Conservation (phyloP, 2,113 vertebrate species). For the Coreoperca whiteheadi region DNA sequence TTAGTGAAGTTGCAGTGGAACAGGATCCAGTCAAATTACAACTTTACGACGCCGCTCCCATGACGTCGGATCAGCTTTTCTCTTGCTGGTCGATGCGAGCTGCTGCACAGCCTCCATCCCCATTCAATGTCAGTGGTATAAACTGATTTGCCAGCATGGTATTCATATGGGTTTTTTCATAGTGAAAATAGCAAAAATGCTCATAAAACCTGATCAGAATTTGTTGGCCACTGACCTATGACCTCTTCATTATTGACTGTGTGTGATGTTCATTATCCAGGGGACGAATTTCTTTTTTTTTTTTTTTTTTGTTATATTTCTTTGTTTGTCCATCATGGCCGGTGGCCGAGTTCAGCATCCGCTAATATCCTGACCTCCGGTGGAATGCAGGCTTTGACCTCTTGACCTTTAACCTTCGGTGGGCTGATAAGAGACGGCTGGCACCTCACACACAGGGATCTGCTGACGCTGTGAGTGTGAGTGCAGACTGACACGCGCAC, state of each 20-base stretch:
- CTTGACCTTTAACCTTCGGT: conserved; percentile 52
- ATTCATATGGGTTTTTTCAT: neutral
- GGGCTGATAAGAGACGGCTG: conserved; percentile 58
- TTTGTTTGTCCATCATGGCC: neutral
- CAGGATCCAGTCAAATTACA: conserved; percentile 51
- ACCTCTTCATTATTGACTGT: conserved; percentile 1
- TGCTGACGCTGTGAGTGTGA: conserved; percentile 22
- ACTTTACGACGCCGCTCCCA: conserved; percentile 42
- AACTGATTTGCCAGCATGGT: neutral
- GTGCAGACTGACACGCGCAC: conserved; percentile 25
- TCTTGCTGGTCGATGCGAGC: neutral
- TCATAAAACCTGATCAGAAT: neutral
- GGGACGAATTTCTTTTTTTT: too few species aligned
- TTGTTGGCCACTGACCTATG: conserved; percentile 19
- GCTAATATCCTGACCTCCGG: conserved; percentile 42
- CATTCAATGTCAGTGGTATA: neutral
- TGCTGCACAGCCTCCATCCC: neutral
- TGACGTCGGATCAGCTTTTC: neutral
- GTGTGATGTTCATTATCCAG: conserved; percentile 7
- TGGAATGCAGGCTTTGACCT: conserved; percentile 68
- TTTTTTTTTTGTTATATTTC: too few species aligned
- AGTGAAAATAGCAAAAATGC: neutral
- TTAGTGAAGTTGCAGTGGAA: conserved; percentile 50
- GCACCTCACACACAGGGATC: conserved; percentile 26
- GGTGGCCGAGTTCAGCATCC: conserved; percentile 4